Evolutionary conservation across 1,140 invertebrate genomes (phyloP), one percentile per base, ranked within the genome.

Genomic region (Achroia grisella): DNA sequence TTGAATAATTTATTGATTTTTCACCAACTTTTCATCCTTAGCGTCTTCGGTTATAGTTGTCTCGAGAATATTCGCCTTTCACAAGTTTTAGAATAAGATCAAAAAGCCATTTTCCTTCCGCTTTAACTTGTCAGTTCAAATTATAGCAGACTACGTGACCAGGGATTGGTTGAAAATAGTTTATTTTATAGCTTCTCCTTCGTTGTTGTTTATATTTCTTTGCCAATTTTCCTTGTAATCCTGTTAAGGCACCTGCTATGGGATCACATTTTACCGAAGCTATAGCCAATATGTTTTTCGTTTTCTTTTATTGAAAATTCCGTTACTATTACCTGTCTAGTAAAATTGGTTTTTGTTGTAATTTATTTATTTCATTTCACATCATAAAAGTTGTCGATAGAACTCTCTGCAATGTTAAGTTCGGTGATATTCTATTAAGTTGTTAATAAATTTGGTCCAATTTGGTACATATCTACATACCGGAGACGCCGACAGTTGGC

Each of bases 81-180:
- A 29, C n/a, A 68, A 68, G 32, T 63, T 68, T 62, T 45, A 51
- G 45, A 48, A 48, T 43, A 51, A 69, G 68, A 71, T 74, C 67
- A 65, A 68, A 71, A 68, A 65, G 56, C 71, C 48, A 66, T 69
- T 65, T 35, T 56, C 52, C 59, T 36, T 49, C 39, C 42, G 56
- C 61, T 66, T 63, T 54, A 60, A 64, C 58, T 62, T 65, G 69
- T 76, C 69, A 71, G 52, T 44, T 42, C 54, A 56, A 67, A 58
- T 72, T 76, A 70, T 56, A 33, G 51, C 44, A 36, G 41, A 45
- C 48, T 62, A 71, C 71, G 68, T 74, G 71, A 71, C 67, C 52
- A 54, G 42, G 42, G 42, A 45, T 49, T 37, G 17, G 13, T 51
- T 33, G 10, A 32, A 39, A 31, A 39, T 47, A 51, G 48, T 46